Percentiles rank a stretch among this genome's conserved stretches.
These are phyloP conservation scores for Planiliza haematocheilus DNA, from an alignment of 2,113 vertebrate genomes.

Conservation along the genomic window DNA sequence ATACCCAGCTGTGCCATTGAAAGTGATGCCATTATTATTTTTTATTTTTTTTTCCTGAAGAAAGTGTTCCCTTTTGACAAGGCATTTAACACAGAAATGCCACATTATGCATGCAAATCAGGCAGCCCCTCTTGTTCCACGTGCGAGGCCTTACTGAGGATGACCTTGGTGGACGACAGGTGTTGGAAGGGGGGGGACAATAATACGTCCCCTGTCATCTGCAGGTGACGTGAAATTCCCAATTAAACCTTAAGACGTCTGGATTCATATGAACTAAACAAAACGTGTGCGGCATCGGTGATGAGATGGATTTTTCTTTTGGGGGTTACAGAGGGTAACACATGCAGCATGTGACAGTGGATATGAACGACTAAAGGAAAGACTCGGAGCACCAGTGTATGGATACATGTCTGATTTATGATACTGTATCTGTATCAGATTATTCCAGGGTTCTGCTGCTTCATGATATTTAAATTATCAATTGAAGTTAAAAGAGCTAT, in stretches of 20 bases:
- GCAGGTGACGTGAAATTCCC: slow-evolving; percentile 77
- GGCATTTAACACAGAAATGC: slow-evolving; percentile 64
- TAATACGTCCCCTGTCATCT: slow-evolving; percentile 72
- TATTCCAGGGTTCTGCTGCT: no score
- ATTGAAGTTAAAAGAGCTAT: no score
- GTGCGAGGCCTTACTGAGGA: slow-evolving; percentile 49
- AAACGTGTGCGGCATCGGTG: slow-evolving; percentile 58
- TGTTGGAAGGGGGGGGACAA: slow-evolving; percentile 71
- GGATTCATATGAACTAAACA: slow-evolving; percentile 68
- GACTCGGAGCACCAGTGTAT: background rate
- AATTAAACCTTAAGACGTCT: slow-evolving; percentile 79
- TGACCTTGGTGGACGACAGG: slow-evolving; percentile 80
- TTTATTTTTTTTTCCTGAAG: slow-evolving; percentile 24
- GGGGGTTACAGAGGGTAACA: slow-evolving; percentile 7
- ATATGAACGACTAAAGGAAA: slow-evolving; percentile 16
- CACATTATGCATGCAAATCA: slow-evolving; percentile 77
- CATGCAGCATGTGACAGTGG: slow-evolving; percentile 16
- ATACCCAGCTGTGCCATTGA: slow-evolving; percentile 24
- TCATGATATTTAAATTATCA: no score
- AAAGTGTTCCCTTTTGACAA: slow-evolving; percentile 65
- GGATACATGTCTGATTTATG: background rate
- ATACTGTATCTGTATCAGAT: background rate
- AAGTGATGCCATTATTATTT: slow-evolving; percentile 28
- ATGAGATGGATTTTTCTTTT: slow-evolving; percentile 29
- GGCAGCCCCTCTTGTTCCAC: slow-evolving; percentile 32